These are phyloP conservation scores for Otus sunia DNA, from an alignment of 2,113 vertebrate species.

Conservation along the genomic window DNA sequence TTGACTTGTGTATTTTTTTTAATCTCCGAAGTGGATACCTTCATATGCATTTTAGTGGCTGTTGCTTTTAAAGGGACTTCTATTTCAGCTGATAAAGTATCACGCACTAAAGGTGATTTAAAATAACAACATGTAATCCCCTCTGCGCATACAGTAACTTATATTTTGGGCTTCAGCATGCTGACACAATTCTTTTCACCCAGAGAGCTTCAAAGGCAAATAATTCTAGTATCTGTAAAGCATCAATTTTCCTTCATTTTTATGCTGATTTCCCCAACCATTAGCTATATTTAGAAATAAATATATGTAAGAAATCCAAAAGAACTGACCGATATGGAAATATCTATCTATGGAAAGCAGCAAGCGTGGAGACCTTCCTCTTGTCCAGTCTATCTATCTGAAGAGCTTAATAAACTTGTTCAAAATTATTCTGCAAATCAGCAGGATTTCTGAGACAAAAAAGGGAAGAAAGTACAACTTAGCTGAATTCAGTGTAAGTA, in stretches of 20 bases:
- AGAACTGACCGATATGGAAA: not conserved
- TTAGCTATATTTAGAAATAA: not conserved
- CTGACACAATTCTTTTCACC: not conserved
- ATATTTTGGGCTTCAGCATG: not conserved
- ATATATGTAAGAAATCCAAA: not conserved
- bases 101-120: rapidly evolving
- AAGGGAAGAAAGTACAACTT: not conserved
- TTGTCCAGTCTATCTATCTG: not conserved
- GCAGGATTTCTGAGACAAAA: not conserved
- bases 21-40: not conserved
- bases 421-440: not conserved
- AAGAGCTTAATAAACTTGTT: not conserved
- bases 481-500: not conserved
- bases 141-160: not conserved
- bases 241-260: not conserved
- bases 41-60: not conserved
- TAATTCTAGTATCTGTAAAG: not conserved
- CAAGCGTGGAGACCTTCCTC: not conserved
- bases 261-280: not conserved
- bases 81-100: not conserved
- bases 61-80: not conserved
- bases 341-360: not conserved
- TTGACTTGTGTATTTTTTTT: not conserved
- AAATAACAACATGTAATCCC: not conserved
- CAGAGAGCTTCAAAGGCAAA: not conserved